These are phyloP conservation scores for Nephotettix cincticeps DNA, from an alignment of 1,140 invertebrate species.

Conservation along the genomic window DNA sequence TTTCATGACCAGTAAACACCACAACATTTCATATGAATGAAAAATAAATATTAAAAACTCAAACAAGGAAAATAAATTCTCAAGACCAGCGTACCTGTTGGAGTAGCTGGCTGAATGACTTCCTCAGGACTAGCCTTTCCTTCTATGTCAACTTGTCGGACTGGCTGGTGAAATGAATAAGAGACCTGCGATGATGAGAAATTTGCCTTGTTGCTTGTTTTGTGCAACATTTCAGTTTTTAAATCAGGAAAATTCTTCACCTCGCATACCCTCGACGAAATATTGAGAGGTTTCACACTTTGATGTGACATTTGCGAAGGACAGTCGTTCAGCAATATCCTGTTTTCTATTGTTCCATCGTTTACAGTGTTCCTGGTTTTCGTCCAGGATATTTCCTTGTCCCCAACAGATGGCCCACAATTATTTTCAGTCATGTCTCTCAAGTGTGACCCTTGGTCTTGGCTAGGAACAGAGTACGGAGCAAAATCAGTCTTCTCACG, in stretches of 20 bases:
- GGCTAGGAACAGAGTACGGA: neutral
- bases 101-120: neutral
- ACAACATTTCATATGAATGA: neutral
- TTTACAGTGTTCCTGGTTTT: neutral
- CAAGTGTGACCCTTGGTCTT: neutral
- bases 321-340: neutral
- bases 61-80: neutral
- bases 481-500: neutral
- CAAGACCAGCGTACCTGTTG: neutral
- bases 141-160: neutral
- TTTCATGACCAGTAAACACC: neutral
- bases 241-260: constrained; percentile 57
- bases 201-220: constrained; percentile 34
- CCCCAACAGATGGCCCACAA: too few species aligned
- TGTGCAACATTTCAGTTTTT: constrained; percentile 42
- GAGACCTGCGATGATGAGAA: neutral
- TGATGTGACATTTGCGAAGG: neutral
- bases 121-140: too few species aligned
- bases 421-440: neutral
- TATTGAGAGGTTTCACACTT: constrained; percentile 1
- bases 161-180: constrained; percentile 10
- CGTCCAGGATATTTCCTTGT: neutral
- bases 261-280: constrained; percentile 41
- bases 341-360: too few species aligned
- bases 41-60: neutral